phyloP scores from a whole-genome alignment of 2,888 invertebrate genomes.

The Teinopalpus imperialis region DNA sequence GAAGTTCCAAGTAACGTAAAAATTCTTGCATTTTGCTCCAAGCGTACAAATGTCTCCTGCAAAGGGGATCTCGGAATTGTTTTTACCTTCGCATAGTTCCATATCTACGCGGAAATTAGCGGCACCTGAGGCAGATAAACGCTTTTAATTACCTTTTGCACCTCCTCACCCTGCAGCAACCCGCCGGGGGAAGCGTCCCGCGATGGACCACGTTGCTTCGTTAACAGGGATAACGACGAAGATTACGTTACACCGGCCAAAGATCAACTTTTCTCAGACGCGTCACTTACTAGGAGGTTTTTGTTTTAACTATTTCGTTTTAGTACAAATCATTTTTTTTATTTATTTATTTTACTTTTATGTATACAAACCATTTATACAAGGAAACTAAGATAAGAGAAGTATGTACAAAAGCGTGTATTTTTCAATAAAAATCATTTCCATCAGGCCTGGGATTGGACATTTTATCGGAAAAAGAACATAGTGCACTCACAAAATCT shows the following conservation, averaged over 20 bases:
- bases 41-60: no score
- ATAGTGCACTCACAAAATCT: no score
- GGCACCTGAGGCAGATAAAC: constrained; percentile 69
- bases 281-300: no score
- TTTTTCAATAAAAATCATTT: no score
- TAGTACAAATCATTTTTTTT: no score
- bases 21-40: background rate
- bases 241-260: constrained; percentile 48
- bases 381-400: no score
- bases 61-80: constrained; percentile 14
- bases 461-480: no score
- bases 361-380: no score
- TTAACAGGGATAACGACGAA: constrained; percentile 58
- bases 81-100: constrained; percentile 39
- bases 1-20: no score
- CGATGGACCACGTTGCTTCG: constrained; percentile 40
- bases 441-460: no score
- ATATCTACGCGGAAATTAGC: constrained; percentile 56
- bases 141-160: constrained; percentile 58
- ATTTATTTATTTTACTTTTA: no score
- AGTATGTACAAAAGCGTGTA: no score
- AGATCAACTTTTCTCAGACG: constrained; percentile 16
- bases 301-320: background rate
- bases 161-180: constrained; percentile 30
- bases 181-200: constrained; percentile 30